Evolutionary conservation across 2,888 invertebrate genomes (phyloP), one percentile per base, ranked within the genome.

Genomic region (Parnassius orleans): DNA sequence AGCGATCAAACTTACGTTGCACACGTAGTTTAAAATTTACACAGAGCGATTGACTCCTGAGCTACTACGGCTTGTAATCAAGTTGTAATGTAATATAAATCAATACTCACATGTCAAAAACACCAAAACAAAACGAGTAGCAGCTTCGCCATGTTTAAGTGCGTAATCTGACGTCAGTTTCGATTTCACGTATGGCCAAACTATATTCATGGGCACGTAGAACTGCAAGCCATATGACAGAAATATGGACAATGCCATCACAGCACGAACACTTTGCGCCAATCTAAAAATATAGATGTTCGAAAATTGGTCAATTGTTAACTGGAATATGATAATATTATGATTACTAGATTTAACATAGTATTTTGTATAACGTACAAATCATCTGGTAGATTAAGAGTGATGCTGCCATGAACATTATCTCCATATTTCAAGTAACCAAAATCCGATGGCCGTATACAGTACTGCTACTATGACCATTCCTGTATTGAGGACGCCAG

Each of bases 221-320:
- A 98, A 97, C 85, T 98, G 98, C 2, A 98, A 93, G 7, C 97
- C 95, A 80, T 98, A 98, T 0, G 98, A 97, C n/a, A 98, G 93
- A 80, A 98, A 97, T 71, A 98, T 97, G 0, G 98, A 95, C 0
- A 95, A 80, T 0, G 97, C 96, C 96, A 98, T 97, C 79, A 95
- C 94, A 14, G 96, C 84, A 56, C 96, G 93, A 0, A 97, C 97
- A 67, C 95, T 93, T 83, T 97, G 95, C 9, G 97, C 97, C 74
- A 97, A 92, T 74, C 96, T 97, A 83, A 86, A 86, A 71, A 66
- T 24, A 5, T 7, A 48, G 14, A 10, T 1, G 9, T 48, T 7
- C n/a, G 9, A 48, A 15, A 14, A 14, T 48, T 14, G 11, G 9
- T 48, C 48, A 14, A 9, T 9, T 48, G 0, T 48, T 9, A 48